Evolutionary conservation across 2,888 invertebrate genomes (phyloP), one percentile per base, ranked within the genome.

Genomic region (Synergus laeviventris): DNA sequence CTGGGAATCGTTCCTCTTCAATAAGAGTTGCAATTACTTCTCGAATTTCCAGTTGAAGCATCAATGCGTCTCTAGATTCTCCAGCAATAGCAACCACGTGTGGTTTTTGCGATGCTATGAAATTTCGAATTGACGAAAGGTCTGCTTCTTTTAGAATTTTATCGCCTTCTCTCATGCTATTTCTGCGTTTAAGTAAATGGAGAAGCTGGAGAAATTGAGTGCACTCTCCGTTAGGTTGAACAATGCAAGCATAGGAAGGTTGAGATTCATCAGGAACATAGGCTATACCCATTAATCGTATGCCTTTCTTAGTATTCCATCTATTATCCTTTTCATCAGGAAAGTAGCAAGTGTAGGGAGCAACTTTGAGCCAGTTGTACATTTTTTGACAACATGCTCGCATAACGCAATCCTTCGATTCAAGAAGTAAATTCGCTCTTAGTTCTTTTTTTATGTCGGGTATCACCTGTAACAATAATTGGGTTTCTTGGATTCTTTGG

Each of bases 31-130:
- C 93, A 16, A 97, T 92, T 77, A 96, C 93, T 81, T 94, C 95
- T 74, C 93, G 93, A 45, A 97, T 91, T 91, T 96, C 98, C 0
- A 94, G 94, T 86, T 95, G 94, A 36, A 98, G 93, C 94, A 94
- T 95, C 78, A 95, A 90, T 0, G 97, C 97, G 85, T 97, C 97
- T 5, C 97, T 93, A 0, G 97, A 97, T 90, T 99, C 98, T 0
- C 97, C 98, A 8, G 97, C 96, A 31, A 98, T 94, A 0, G 95
- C 96, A 38, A 99, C 94, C 14, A 97, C 96, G 91, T 99, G 99
- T 0, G 99, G 99, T 87, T 97, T 97, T 91, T 98, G 98, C 38
- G 94, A 93, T 1, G 94, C 92, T 74, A 99, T 96, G 86, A 99
- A 98, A 84, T 97, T 95, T 81, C 93, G 93, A 66, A 97, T 84